phyloP scores from a whole-genome alignment of 2,797 vertebrate species.

The Clarias pachynema region DNA sequence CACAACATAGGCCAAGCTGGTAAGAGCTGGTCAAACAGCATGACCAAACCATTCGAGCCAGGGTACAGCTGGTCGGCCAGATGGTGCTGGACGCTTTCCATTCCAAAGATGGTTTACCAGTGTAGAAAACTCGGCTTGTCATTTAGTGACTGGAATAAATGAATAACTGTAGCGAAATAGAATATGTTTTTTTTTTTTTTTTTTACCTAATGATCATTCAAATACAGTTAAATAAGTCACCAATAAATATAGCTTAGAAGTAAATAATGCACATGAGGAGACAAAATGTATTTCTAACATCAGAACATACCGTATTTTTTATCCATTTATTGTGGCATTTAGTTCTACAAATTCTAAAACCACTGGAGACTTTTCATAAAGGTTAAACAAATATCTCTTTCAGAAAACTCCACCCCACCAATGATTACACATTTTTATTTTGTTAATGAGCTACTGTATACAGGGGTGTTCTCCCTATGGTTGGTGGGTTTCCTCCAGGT shows the following conservation, averaged over 20 bases:
- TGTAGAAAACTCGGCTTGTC: background rate
- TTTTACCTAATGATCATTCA: no score
- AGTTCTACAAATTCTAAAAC: background rate
- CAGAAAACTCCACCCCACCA: background rate
- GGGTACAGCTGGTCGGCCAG: constrained; percentile 24
- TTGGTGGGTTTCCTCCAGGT: no score
- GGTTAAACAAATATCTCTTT: background rate
- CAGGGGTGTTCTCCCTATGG: no score
- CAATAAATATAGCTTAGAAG: no score
- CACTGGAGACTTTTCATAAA: background rate
- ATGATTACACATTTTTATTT: background rate
- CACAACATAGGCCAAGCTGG: constrained; percentile 22
- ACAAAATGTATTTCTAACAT: background rate
- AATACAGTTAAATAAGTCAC: background rate
- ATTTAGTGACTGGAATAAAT: background rate
- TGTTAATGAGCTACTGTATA: no score
- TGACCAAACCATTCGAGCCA: background rate
- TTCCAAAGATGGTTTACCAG: background rate
- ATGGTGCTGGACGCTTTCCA: background rate
- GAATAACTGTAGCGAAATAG: no score
- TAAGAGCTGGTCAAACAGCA: constrained; percentile 17
- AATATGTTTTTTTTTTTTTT: no score
- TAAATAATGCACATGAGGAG: background rate
- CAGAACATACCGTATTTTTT: background rate
- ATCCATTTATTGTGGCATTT: background rate